phyloP scores from a whole-genome alignment of 1,140 invertebrate genomes.

The Diuraphis noxia region DNA sequence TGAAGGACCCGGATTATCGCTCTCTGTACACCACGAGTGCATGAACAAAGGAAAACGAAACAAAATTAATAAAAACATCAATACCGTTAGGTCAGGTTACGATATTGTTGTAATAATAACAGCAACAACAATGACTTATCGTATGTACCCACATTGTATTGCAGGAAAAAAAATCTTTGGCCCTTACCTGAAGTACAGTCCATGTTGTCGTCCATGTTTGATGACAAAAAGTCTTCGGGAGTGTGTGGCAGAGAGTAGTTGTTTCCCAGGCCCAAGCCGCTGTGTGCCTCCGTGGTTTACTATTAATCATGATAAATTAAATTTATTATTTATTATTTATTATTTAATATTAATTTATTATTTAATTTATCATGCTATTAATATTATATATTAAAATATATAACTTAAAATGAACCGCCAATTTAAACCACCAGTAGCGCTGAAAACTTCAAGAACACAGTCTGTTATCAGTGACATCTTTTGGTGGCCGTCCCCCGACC shows the following conservation, averaged over 20 bases:
- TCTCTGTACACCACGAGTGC: neutral
- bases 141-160: neutral
- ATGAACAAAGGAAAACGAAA: neutral
- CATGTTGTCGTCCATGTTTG: conserved; percentile 83
- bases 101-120: neutral
- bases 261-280: conserved; percentile 82
- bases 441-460: too few species aligned
- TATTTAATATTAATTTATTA: too few species aligned
- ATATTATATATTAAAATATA: too few species aligned
- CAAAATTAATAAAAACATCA: neutral
- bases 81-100: neutral
- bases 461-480: neutral
- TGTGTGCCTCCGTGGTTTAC: too few species aligned
- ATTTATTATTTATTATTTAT: too few species aligned
- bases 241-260: conserved; percentile 88
- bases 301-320: too few species aligned
- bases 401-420: too few species aligned
- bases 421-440: too few species aligned
- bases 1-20: conserved; percentile 56
- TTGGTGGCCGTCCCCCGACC: neutral
- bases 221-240: conserved; percentile 86
- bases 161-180: neutral
- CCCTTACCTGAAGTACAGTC: conserved; percentile 72
- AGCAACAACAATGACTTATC: neutral
- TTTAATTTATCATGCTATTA: too few species aligned